These are phyloP conservation scores for Prorops nasuta DNA, from an alignment of 1,140 invertebrate genomes.

Conservation along the genomic window DNA sequence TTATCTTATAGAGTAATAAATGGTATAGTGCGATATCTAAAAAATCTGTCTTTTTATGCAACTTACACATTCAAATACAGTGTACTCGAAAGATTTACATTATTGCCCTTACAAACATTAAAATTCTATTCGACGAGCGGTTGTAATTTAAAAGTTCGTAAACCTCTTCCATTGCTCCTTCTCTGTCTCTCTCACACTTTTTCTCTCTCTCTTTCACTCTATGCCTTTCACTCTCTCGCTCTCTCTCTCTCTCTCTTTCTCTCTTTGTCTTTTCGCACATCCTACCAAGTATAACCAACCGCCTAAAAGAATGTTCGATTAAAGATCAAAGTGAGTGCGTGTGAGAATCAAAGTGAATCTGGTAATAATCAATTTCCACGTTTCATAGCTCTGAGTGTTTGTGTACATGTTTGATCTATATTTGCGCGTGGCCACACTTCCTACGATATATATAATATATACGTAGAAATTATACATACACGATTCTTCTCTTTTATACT, in stretches of 20 bases:
- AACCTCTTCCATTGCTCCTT: constrained; percentile 7
- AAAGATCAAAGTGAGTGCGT: constrained; percentile 21
- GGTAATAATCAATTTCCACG: constrained; percentile 8
- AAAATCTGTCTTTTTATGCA: constrained; percentile 53
- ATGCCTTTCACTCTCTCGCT: constrained; percentile 3
- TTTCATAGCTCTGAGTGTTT: too few species aligned
- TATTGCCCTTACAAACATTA: constrained; percentile 53
- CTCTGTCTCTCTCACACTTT: constrained; percentile 2
- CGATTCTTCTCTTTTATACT: too few species aligned
- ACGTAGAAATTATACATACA: too few species aligned
- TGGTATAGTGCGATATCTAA: constrained; percentile 55
- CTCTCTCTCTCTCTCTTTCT: constrained; percentile 2
- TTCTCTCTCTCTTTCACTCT: constrained; percentile 3
- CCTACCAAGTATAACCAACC: too few species aligned
- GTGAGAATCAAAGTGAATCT: constrained; percentile 19
- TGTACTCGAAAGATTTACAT: constrained; percentile 50
- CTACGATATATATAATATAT: too few species aligned
- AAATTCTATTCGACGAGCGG: constrained; percentile 38
- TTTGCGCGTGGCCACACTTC: too few species aligned
- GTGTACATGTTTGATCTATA: too few species aligned
- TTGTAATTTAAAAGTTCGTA: constrained; percentile 20
- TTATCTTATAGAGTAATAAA: constrained; percentile 50
- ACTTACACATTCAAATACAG: constrained; percentile 50
- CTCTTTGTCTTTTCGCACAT: constrained; percentile 1
- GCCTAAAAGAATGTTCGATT: constrained; percentile 12